Base-by-base conservation (phyloP, 2,888 invertebrate genomes). In the Pseudococcus longispinus region DNA sequence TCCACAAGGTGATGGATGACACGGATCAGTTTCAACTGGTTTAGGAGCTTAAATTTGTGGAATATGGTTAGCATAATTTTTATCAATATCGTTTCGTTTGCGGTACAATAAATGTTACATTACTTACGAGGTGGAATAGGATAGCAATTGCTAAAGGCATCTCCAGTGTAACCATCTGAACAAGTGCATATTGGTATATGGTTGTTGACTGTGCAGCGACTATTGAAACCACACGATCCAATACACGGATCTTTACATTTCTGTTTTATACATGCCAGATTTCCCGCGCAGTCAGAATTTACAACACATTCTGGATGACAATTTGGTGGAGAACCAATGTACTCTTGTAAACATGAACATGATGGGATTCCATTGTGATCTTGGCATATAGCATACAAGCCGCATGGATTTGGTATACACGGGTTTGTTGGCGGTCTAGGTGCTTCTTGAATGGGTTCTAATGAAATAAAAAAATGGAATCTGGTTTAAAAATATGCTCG, bases 321-420 rank as follows among this genome's bases (percentile, higher is more conserved):
- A 90, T 94, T 94, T 83, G 95, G 95, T 77, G 96, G 95, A 88
- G 93, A 93, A 83, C 96, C 96, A 87, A 93, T 92, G 90, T 94
- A 95, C 89, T 93, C 93, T 44, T 93, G 91, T 87, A 94, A 90
- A 90, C 96, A 96, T 82, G 94, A 93, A 90, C 96, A 96, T 55
- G 94, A 93, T 55, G 95, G 94, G 29, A 92, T 91, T 51, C 93
- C 93, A 88, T 93, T 93, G 20, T 92, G 91, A 88, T 94, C 93
- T 87, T 93, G 92, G 89, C 96, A 96, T 89, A 94, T 92, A 2
- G 95, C 93, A 90, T 95, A 94, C 44, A 93, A 93, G 37, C 96
- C 96, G 90, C 96, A 96, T 1, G 95, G 95, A 60, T 94, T 94
- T 37, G 95, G 95, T 85, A 93, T 90, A 90, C 96, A 96, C 3